These are phyloP conservation scores for Agapornis canus DNA, from an alignment of 2,797 vertebrate species.

Conservation along the genomic window DNA sequence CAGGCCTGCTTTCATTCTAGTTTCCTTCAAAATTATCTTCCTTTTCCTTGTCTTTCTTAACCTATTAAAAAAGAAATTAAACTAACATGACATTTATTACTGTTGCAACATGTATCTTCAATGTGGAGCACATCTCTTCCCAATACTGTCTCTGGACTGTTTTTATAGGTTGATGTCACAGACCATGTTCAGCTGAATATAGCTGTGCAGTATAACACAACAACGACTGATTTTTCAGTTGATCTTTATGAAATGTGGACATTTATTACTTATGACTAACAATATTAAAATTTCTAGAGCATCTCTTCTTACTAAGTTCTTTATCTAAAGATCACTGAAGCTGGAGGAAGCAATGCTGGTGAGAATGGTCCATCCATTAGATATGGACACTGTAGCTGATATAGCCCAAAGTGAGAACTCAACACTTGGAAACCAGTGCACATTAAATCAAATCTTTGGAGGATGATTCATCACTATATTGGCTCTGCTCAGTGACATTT, in stretches of 20 bases:
- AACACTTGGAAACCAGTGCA: background rate
- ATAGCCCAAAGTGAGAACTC: background rate
- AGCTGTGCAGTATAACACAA: background rate
- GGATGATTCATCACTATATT: background rate
- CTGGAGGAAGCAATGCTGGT: background rate
- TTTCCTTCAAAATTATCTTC: background rate
- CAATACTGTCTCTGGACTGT: background rate
- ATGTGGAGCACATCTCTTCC: background rate
- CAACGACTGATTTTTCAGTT: background rate
- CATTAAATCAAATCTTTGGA: constrained; percentile 16
- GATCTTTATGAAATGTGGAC: background rate
- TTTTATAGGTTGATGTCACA: background rate
- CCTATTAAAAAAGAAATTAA: background rate
- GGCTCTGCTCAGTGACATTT: constrained; percentile 60
- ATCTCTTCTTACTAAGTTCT: background rate
- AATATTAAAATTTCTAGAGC: background rate
- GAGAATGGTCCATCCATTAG: background rate
- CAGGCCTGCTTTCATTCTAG: background rate
- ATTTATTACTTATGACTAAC: background rate
- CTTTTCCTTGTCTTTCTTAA: background rate
- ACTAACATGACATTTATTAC: background rate
- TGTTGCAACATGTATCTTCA: background rate
- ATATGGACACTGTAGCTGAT: background rate
- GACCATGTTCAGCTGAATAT: background rate
- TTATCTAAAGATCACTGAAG: background rate